Evolutionary conservation across 2,888 invertebrate species (phyloP).

Genomic region (Tenodera sinensis): DNA sequence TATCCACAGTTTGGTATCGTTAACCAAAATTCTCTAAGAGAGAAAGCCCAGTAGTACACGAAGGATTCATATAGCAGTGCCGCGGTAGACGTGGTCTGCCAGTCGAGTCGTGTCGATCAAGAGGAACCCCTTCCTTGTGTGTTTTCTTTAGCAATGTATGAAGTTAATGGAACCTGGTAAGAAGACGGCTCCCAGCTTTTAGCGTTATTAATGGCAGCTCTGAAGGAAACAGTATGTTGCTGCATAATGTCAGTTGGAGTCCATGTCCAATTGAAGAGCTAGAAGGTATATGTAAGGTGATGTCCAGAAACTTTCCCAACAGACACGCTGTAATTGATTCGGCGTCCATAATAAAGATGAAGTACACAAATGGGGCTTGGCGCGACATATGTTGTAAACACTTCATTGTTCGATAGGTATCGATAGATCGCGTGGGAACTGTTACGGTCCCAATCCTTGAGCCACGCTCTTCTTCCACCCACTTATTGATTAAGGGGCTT

Average conservation of each 20-base stretch:
- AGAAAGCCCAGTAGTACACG: too few species aligned
- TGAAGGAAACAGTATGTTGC: neutral
- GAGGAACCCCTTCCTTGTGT: too few species aligned
- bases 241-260: neutral
- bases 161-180: too few species aligned
- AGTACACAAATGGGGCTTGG: neutral
- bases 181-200: neutral
- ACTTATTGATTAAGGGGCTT: slow-evolving; percentile 10
- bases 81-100: too few species aligned
- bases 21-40: too few species aligned
- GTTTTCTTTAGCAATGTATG: too few species aligned
- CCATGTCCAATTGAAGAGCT: neutral
- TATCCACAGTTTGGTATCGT: too few species aligned
- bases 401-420: neutral
- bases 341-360: neutral
- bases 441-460: neutral
- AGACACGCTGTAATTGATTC: neutral
- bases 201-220: neutral
- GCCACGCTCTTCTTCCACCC: neutral
- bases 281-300: neutral
- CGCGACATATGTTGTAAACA: neutral
- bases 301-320: neutral
- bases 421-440: neutral
- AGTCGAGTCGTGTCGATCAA: too few species aligned
- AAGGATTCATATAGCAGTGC: too few species aligned